Conservation (phyloP, 2,113 vertebrate genomes). For the Pica pica region DNA sequence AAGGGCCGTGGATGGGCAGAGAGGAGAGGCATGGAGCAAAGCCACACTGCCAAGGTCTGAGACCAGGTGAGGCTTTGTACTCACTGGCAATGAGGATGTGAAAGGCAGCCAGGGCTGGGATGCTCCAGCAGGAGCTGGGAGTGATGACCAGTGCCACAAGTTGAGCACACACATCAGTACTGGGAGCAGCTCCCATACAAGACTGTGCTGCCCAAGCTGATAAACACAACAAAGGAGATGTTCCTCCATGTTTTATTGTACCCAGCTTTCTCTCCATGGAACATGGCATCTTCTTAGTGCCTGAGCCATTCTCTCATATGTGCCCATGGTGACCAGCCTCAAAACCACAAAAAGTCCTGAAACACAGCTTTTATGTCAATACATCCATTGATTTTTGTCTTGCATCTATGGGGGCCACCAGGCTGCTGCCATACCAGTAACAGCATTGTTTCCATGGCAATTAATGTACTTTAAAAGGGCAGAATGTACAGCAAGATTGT, state of each 20-base stretch:
- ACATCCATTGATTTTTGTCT: conserved; percentile 44
- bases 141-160: background rate
- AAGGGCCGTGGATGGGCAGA: background rate
- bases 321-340: background rate
- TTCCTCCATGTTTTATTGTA: background rate
- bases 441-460: conserved; percentile 44
- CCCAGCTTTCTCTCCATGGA: background rate
- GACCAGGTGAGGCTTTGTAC: background rate
- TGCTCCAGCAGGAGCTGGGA: background rate
- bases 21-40: background rate
- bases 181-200: background rate
- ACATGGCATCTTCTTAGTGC: background rate
- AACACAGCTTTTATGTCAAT: background rate
- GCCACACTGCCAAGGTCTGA: background rate
- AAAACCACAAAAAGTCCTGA: conserved; percentile 11
- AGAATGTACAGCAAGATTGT: background rate
- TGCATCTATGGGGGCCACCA: background rate
- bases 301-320: background rate
- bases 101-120: background rate
- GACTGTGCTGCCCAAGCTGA: background rate
- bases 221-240: background rate
- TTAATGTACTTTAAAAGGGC: conserved; percentile 40
- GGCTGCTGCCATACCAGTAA: conserved; percentile 4
- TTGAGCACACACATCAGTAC: background rate
- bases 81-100: background rate